Conservation (phyloP, 53 echinoderm and acorn worm species). For the Crossaster papposus region DNA sequence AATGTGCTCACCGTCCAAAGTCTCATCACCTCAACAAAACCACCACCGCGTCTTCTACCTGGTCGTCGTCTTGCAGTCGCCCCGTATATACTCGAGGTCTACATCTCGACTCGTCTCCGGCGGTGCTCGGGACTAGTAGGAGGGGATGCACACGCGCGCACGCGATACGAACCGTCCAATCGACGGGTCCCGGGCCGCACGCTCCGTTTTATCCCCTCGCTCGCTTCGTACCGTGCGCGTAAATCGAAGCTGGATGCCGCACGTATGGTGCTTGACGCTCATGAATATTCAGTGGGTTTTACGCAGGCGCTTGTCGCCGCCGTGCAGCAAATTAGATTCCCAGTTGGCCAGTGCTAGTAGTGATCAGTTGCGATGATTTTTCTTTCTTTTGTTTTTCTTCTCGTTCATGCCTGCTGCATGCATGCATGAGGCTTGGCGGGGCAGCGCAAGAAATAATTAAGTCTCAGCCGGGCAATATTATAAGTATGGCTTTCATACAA, state of each 20-base stretch:
- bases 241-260: constrained; percentile 3
- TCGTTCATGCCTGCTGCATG: background rate
- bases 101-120: background rate
- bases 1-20: background rate
- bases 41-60: background rate
- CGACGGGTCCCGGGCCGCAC: background rate
- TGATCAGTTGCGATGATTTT: constrained; percentile 39
- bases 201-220: constrained; percentile 9
- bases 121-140: background rate
- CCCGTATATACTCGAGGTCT: background rate
- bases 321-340: constrained; percentile 51
- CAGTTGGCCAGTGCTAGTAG: constrained; percentile 31
- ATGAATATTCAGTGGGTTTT: background rate
- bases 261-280: background rate
- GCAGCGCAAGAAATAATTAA: constrained; percentile 52
- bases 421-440: constrained; percentile 15
- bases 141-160: constrained; percentile 3
- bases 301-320: constrained; percentile 11
- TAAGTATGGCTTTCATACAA: constrained; percentile 19
- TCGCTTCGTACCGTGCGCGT: too few relatives aligned
- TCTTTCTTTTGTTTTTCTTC: background rate
- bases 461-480: constrained; percentile 42
- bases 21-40: background rate
- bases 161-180: background rate
- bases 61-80: background rate